Evolutionary conservation across 2,113 vertebrate genomes (phyloP), one percentile per base, ranked within the genome.

Genomic region (Xyrauchen texanus): DNA sequence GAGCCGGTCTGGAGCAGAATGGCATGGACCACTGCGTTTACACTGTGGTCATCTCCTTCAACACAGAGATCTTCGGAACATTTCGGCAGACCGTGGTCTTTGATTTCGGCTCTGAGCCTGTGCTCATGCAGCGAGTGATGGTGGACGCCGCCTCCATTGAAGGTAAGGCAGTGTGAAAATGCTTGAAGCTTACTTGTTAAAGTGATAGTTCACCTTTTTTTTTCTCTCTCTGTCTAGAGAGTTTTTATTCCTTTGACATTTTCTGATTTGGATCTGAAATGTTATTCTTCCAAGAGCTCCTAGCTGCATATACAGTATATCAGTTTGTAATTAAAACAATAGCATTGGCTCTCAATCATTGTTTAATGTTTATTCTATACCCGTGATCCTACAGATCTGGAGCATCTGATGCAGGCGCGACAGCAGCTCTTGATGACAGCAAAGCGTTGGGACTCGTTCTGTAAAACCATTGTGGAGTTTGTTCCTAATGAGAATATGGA

Each of bases 51-150:
- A 95, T 99, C 92, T 95, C 92, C 82, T 99, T 99, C 91, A 96
- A 92, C 91, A 99, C 98, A 46, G 97, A 98, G 91, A 99, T 99
- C 91, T 99, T 99, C 86, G 98, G 98, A 66, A 99, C 98, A 87
- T 99, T 99, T 93, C 92, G 97, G 67, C 98, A 99, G 91, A 99
- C 98, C 13, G 94, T 96, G 80, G 98, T 99, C 84, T 99, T 99
- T 88, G 98, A 99, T 92, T 99, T 99, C 70, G 97, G 97, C 87
- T 95, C 95, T 70, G 97, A 99, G 77, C 98, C 98, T 15, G 97
- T 99, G 87, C 94, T 99, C 87, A 98, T 98, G 96, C 95, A 98
- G 90, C 94, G 97, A 90, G 94, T 99, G 65, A 98, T 98, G 96
- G 98, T 99, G 90, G 96, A 99, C 85, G 97, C 98, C 78, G 97